These are phyloP conservation scores for Arenaria interpres DNA, from an alignment of 2,113 vertebrate species.

Conservation along the genomic window DNA sequence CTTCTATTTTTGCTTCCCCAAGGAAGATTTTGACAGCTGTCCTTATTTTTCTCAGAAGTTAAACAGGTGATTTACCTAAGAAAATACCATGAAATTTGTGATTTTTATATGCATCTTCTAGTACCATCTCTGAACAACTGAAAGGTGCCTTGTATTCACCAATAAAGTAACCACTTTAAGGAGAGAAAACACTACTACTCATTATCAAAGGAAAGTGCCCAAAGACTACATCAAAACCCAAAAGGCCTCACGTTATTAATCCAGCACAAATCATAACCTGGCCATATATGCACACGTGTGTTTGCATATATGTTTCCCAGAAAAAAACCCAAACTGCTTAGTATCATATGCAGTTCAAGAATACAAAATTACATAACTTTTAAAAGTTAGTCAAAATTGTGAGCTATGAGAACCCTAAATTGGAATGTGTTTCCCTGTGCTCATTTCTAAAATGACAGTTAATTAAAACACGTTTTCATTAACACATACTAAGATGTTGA, in stretches of 20 bases:
- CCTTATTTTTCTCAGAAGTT: neutral
- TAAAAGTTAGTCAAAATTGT: neutral
- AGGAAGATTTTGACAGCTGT: neutral
- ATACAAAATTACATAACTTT: neutral
- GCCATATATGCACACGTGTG: accelerated
- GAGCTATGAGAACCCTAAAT: neutral
- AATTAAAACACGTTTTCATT: neutral
- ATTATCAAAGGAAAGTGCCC: neutral
- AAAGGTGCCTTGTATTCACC: neutral
- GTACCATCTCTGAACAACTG: neutral
- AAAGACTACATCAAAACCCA: neutral
- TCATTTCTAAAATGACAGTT: neutral
- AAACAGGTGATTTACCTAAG: neutral
- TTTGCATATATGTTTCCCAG: neutral
- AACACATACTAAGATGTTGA: neutral
- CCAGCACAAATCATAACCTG: neutral
- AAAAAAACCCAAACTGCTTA: neutral
- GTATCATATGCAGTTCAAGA: neutral
- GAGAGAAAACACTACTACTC: neutral
- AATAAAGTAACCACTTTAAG: neutral
- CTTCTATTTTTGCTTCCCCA: neutral
- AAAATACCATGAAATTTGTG: neutral
- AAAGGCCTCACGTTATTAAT: neutral
- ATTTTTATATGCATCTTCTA: neutral
- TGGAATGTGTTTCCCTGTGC: neutral